A percentile compares a stretch with the other conserved stretches of the same genome.
These are phyloP conservation scores for Drosophila kambysellisi DNA, from an alignment of 2,888 invertebrate genomes.

Conservation along the genomic window DNA sequence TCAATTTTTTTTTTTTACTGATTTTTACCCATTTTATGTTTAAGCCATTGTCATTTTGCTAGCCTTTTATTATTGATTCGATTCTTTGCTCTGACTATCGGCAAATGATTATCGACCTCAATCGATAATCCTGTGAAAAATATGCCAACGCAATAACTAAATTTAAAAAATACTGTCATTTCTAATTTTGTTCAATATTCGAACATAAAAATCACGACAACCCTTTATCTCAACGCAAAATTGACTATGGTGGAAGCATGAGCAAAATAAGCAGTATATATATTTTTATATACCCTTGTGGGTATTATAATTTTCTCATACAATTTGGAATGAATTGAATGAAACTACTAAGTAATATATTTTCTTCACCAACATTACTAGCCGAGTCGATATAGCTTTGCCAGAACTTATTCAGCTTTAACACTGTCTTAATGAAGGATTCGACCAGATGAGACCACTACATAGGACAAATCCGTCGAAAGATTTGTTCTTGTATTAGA, in stretches of 20 bases:
- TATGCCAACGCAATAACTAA: neutral
- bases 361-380: neutral
- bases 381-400: neutral
- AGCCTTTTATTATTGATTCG: neutral
- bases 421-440: neutral
- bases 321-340: neutral
- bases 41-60: neutral
- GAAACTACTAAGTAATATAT: neutral
- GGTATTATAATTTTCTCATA: neutral
- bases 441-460: neutral
- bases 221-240: neutral
- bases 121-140: neutral
- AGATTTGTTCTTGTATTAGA: neutral
- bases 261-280: neutral
- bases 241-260: neutral
- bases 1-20: too few species aligned
- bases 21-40: neutral
- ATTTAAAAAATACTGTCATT: neutral
- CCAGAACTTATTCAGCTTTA: neutral
- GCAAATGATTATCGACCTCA: neutral
- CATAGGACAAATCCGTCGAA: neutral
- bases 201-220: neutral
- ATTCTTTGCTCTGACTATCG: neutral
- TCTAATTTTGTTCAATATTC: neutral
- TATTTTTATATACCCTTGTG: neutral